Base-by-base conservation (phyloP, 2,888 invertebrate species). In the Melanargia galathea region DNA sequence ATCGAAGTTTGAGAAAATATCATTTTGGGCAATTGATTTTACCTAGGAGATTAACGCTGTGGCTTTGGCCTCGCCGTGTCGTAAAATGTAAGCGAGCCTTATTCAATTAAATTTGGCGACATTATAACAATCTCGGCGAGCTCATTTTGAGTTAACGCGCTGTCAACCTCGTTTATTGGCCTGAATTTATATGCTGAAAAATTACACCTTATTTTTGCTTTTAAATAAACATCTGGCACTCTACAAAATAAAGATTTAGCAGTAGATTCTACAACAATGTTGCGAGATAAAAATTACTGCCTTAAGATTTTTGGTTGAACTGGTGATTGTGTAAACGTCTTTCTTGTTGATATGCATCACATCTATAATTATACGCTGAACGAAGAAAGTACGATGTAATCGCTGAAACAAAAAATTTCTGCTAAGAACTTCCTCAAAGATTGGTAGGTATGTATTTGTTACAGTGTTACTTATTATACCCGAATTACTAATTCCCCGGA, bases 1-100 rank as follows among this genome's bases (percentile, higher is more conserved):
- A 70, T 68, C 64, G 70, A 59, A 55, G 63, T 67, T 67, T 67
- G 67, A 74, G 77, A 74, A 82, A 86, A 87, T 84, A 84, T 77
- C 81, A 83, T 86, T 88, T 89, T 87, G 89, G 86, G 83, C 84
- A 87, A 90, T 90, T 90, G 88, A 89, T 89, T 89, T 87, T 81
- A 83, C 81, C 78, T 75, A 74, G 76, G 75, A 86, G 88, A 89
- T 90, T 89, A 90, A 89, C 85, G 82, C 81, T 79, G 80, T 74
- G 86, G 83, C 82, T 87, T 89, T 82, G 79, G 75, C 75, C 76
- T 78, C 80, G 80, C 77, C 80, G 79, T 79, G 82, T 84, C 87
- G 83, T 87, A 84, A 90, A 90, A 87, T 89, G 87, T 90, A 86
- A 88, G 84, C 90, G 87, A 88, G 78, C 84, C 84, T 87, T 87